A percentile compares a stretch with the other conserved stretches of the same genome.
phyloP scores from a whole-genome alignment of 2,113 vertebrate genomes.

The Macquaria australasica region DNA sequence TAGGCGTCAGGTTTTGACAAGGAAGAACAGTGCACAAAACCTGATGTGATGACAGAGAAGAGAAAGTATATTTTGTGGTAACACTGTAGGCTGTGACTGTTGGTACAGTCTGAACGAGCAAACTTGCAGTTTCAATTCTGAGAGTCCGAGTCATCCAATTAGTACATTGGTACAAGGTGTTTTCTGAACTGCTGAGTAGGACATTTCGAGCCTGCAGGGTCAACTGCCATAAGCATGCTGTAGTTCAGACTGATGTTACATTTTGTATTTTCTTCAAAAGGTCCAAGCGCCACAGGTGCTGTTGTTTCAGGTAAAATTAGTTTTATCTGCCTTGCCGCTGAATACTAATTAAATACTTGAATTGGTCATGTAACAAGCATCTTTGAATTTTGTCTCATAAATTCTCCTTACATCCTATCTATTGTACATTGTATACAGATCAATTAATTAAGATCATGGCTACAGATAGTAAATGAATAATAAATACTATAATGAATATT shows the following conservation, averaged over 20 bases:
- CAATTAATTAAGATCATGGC: not conserved
- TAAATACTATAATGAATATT: not conserved
- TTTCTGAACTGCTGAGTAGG: conserved; percentile 48
- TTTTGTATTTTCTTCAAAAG: conserved; percentile 50
- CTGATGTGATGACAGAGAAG: not conserved
- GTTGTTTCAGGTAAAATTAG: conserved; percentile 16
- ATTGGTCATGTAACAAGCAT: conserved; percentile 5
- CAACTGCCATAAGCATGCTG: conserved; percentile 19
- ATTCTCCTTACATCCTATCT: not conserved
- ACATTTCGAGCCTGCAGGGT: conserved; percentile 12
- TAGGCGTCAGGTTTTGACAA: not conserved
- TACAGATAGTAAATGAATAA: not conserved
- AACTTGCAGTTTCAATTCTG: conserved; percentile 18
- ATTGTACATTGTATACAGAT: too few relatives aligned
- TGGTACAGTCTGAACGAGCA: not conserved
- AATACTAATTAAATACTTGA: not conserved
- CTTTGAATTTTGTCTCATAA: not conserved
- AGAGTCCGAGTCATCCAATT: conserved; percentile 21
- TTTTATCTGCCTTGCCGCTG: conserved; percentile 1
- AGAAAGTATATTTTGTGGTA: not conserved
- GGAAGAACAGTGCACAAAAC: not conserved
- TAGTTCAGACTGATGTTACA: conserved; percentile 27
- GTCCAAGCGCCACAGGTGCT: conserved; percentile 13
- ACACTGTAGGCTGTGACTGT: not conserved
- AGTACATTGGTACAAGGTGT: conserved; percentile 47